These are phyloP conservation scores for Spea bombifrons DNA, from an alignment of 2,113 vertebrate species.

Conservation along the genomic window DNA sequence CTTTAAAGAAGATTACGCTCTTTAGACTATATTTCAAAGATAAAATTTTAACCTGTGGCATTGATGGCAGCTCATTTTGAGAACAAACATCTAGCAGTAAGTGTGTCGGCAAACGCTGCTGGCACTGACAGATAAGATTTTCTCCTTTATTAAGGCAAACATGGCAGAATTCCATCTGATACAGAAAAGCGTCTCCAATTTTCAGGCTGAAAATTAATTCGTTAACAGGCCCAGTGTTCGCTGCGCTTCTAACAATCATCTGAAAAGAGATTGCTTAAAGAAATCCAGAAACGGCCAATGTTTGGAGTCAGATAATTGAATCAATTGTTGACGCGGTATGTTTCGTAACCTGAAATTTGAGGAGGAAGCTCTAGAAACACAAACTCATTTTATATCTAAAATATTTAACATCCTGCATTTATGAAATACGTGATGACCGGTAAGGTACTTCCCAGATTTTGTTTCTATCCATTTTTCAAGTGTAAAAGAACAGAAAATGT, in stretches of 20 bases:
- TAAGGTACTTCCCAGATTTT: too few species aligned
- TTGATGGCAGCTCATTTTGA: slow-evolving; percentile 29
- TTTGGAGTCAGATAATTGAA: background rate
- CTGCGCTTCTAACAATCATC: background rate
- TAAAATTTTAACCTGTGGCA: slow-evolving; percentile 39
- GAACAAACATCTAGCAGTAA: slow-evolving; percentile 39
- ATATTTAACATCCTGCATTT: too few species aligned
- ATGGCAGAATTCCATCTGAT: slow-evolving; percentile 16
- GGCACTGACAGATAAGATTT: slow-evolving; percentile 16
- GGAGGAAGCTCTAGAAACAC: too few species aligned
- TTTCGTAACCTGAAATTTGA: too few species aligned
- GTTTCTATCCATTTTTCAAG: too few species aligned
- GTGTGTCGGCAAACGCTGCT: slow-evolving; percentile 32
- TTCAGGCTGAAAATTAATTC: slow-evolving; percentile 2
- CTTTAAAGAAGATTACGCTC: slow-evolving; percentile 3
- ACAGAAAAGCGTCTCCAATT: background rate
- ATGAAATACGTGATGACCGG: too few species aligned
- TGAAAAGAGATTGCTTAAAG: background rate
- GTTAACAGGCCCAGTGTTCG: background rate
- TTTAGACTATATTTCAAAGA: slow-evolving; percentile 29
- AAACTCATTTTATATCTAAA: too few species aligned
- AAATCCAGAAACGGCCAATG: background rate
- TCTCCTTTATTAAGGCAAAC: slow-evolving; percentile 29
- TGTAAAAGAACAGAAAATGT: too few species aligned
- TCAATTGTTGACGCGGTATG: too few species aligned